phyloP scores from a whole-genome alignment of 2,888 invertebrate genomes.

The Rhabditoides inermis region DNA sequence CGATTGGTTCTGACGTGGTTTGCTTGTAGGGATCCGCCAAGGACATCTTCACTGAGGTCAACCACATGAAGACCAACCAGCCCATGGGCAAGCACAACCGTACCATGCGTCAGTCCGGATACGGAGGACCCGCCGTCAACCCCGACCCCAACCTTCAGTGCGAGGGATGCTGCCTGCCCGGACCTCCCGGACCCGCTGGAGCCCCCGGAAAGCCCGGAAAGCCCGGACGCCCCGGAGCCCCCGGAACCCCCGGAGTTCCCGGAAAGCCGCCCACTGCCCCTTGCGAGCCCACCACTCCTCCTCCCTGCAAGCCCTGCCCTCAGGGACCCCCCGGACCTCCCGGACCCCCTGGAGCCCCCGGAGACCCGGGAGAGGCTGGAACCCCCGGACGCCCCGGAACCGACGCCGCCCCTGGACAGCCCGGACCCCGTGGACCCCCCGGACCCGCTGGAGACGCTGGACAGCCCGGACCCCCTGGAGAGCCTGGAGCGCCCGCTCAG shows the following conservation, averaged over 20 bases:
- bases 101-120: constrained; percentile 47
- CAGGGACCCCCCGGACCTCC: constrained; percentile 39
- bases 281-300: constrained; percentile 49
- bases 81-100: constrained; percentile 40
- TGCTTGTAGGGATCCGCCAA: constrained; percentile 49
- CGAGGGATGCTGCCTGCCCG: constrained; percentile 39
- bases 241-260: constrained; percentile 33
- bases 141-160: constrained; percentile 36
- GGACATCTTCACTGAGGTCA: constrained; percentile 51
- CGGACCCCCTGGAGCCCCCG: constrained; percentile 32
- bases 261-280: constrained; percentile 47
- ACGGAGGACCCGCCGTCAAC: constrained; percentile 43
- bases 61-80: constrained; percentile 50
- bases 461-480: too few relatives aligned
- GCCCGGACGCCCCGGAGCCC: constrained; percentile 36
- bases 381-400: too few relatives aligned
- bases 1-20: background rate
- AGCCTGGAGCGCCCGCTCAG: too few relatives aligned
- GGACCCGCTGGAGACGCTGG: too few relatives aligned
- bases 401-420: too few relatives aligned
- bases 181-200: constrained; percentile 47
- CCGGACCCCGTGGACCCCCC: too few relatives aligned
- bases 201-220: constrained; percentile 45
- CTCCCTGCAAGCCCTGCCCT: constrained; percentile 47
- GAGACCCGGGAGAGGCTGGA: too few relatives aligned